These are phyloP conservation scores for Setophaga kirtlandii DNA, from an alignment of 2,113 vertebrate genomes.

Conservation along the genomic window DNA sequence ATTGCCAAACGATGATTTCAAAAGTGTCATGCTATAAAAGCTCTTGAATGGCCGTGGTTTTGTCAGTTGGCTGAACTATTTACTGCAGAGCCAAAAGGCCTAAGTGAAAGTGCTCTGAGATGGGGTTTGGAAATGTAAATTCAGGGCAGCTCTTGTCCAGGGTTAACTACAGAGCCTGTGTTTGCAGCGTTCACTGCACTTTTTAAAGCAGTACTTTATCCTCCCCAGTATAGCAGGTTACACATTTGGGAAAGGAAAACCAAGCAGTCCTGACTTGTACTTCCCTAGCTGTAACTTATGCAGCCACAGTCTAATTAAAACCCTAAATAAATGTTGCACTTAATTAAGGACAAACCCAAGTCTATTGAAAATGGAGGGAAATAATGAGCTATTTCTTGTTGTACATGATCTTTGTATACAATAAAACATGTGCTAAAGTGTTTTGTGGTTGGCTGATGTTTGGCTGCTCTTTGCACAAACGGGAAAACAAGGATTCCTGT, in stretches of 20 bases:
- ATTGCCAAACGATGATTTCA: neutral
- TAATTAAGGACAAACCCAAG: conserved; percentile 44
- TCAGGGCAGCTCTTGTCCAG: neutral
- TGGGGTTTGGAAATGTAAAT: neutral
- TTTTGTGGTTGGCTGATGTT: conserved; percentile 4
- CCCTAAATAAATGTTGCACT: conserved; percentile 3
- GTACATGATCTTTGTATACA: neutral
- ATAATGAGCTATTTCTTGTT: conserved; percentile 17
- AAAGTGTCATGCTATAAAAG: neutral
- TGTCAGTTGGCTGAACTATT: neutral
- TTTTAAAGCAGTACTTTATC: neutral
- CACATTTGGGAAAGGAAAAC: neutral
- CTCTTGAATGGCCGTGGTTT: neutral
- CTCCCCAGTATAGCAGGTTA: neutral
- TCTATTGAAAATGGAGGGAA: neutral
- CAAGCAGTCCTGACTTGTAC: neutral
- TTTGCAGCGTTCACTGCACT: accelerated
- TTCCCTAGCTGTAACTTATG: conserved; percentile 12
- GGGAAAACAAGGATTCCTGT: neutral
- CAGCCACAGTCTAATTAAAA: conserved; percentile 22
- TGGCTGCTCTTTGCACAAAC: neutral
- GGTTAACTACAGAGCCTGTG: neutral
- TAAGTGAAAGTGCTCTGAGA: neutral
- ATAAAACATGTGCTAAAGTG: conserved; percentile 4
- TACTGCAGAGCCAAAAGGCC: neutral